Evolutionary conservation across 2,888 invertebrate genomes (phyloP), one percentile per base, ranked within the genome.

Genomic region (Marasmarcha lunaedactyla): DNA sequence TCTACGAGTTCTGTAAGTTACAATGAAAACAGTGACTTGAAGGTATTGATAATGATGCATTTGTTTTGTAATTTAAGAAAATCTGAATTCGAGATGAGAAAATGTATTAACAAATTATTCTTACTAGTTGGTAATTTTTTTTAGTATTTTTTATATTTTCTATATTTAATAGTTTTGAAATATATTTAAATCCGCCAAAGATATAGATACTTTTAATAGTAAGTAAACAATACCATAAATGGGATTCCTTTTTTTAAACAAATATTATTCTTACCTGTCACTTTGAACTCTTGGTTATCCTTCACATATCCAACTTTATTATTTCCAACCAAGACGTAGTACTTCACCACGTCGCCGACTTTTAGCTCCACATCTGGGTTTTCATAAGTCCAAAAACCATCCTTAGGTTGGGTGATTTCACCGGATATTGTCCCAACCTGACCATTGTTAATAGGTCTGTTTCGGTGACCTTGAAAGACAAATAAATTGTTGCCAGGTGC

Each of bases 401-500:
- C 53, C 1, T 49, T 64, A 0, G 87, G 55, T 1, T 46, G 39
- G 1, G 55, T 56, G 0, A 86, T 61, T 42, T 88, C 87, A 0
- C 77, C 85, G 0, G 62, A 57, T 30, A 87, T 81, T 1, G 78
- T 64, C 0, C 90, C 91, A 0, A 74, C 68, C 38, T 85, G 81
- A 5, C 67, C 70, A 1, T 60, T 50, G 0, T 47, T 57, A 42
- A 90, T 86, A 0, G 57, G 54, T 15, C 77, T 70, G 58, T 90
- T 90, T 11, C 88, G 52, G 46, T 88, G 87, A 0, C 87, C 89
- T 65, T 90, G 87, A 58, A 90, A 90, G 0, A 78, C 87, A 52
- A 90, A 89, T 4, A 87, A 55, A 37, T 69, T 66, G 0, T 88
- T 51, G 1, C 85, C 86, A 1, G 73, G 55, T 14, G 66, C 66